Evolutionary conservation across 2,797 vertebrate species (phyloP).

Genomic region (Manis pentadactyla): DNA sequence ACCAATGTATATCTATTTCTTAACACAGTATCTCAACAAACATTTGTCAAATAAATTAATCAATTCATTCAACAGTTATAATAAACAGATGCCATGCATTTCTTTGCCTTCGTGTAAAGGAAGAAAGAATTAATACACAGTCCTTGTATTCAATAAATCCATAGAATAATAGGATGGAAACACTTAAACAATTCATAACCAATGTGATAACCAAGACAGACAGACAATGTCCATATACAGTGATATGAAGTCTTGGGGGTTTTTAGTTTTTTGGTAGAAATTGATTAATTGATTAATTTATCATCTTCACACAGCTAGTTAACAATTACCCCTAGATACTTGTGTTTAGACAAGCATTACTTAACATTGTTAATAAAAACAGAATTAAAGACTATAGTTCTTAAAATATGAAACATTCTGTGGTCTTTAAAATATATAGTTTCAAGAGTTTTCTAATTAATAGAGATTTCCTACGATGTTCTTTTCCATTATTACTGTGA

Average conservation of each 20-base stretch:
- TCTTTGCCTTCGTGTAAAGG: neutral
- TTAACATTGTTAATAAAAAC: slow-evolving; percentile 3
- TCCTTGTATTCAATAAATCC: neutral
- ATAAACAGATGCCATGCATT: neutral
- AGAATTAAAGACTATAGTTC: neutral
- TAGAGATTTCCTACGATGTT: neutral
- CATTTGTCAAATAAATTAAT: neutral
- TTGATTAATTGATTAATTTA: neutral
- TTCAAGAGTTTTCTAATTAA: neutral
- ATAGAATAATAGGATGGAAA: neutral
- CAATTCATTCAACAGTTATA: neutral
- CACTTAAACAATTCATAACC: neutral
- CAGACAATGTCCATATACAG: neutral
- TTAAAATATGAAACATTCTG: neutral
- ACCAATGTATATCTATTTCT: neutral
- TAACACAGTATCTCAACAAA: neutral
- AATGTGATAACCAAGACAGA: neutral
- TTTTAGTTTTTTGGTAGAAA: neutral
- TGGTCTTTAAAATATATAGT: neutral
- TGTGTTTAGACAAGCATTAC: neutral
- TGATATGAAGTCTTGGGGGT: neutral
- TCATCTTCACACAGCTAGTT: neutral
- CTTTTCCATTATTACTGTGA: neutral
- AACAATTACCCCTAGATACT: neutral
- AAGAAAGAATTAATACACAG: neutral